Conservation (phyloP, 2,888 invertebrate species). For the Thumatha senex region DNA sequence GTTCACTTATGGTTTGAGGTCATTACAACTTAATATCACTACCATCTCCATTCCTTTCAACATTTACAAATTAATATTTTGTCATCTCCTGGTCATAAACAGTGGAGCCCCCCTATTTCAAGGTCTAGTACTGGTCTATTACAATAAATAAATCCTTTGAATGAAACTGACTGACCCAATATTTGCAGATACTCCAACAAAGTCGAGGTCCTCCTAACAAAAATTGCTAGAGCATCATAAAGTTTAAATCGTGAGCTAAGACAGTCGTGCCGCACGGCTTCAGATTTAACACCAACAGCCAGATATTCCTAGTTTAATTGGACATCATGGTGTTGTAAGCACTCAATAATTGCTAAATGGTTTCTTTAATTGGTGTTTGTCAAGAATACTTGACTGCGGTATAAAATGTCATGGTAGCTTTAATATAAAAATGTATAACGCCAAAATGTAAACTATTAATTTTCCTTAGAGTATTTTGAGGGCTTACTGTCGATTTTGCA, state of each 20-base stretch:
- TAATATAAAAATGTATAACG: not conserved
- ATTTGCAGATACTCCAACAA: no score
- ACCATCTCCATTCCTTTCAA: no score
- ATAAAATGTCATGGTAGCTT: not conserved
- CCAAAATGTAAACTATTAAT: not conserved
- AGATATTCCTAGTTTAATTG: constrained; percentile 36
- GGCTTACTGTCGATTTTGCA: no score
- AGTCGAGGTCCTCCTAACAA: not conserved
- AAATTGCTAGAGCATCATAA: constrained; percentile 22
- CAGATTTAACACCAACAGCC: constrained; percentile 29
- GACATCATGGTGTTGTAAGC: constrained; percentile 34
- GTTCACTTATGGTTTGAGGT: no score
- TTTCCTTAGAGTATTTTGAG: no score
- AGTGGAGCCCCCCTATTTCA: no score
- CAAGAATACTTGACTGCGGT: not conserved
- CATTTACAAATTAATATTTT: no score
- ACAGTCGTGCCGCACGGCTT: constrained; percentile 38
- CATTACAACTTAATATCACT: no score
- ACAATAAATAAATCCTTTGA: no score
- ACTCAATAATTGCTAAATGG: constrained; percentile 26
- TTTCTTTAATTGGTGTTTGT: constrained; percentile 4
- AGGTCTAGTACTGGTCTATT: no score
- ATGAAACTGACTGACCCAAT: no score
- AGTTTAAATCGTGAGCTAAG: constrained; percentile 28
- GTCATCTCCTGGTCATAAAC: no score